Evolutionary conservation across 30 jellyfish, hydroid and myxozoan species (phyloP).

Genomic region (Cassiopea andromeda): DNA sequence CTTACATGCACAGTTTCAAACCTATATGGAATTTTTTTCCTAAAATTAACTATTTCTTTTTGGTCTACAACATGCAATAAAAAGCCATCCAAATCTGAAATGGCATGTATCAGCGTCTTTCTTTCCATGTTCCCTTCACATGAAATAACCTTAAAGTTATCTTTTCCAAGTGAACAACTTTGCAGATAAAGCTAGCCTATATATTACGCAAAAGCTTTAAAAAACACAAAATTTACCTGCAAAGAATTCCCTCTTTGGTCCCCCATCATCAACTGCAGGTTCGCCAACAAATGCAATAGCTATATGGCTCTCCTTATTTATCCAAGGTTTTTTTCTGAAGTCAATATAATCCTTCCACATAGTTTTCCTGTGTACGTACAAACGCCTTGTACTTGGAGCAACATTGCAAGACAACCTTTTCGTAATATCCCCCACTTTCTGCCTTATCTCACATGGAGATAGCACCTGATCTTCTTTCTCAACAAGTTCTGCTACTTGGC

Average conservation of each 20-base stretch:
- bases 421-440: not conserved
- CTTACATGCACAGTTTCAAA: no score
- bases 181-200: no score
- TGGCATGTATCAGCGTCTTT: no score
- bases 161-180: no score
- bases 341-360: constrained; percentile 21
- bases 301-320: not conserved
- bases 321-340: constrained; percentile 18
- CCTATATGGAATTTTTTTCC: no score
- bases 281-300: constrained; percentile 9
- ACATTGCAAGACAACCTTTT: not conserved
- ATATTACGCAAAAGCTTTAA: no score
- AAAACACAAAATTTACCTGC: not conserved
- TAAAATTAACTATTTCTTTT: no score
- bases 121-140: no score
- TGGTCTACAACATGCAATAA: no score
- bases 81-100: no score
- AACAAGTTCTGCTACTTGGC: not conserved
- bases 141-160: no score
- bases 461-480: not conserved
- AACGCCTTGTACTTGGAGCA: not conserved
- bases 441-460: not conserved
- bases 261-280: constrained; percentile 35
- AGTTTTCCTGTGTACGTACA: constrained; percentile 1
- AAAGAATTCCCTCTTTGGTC: constrained; percentile 26